phyloP scores from a whole-genome alignment of 2,113 vertebrate genomes.

The Asarcornis scutulata region DNA sequence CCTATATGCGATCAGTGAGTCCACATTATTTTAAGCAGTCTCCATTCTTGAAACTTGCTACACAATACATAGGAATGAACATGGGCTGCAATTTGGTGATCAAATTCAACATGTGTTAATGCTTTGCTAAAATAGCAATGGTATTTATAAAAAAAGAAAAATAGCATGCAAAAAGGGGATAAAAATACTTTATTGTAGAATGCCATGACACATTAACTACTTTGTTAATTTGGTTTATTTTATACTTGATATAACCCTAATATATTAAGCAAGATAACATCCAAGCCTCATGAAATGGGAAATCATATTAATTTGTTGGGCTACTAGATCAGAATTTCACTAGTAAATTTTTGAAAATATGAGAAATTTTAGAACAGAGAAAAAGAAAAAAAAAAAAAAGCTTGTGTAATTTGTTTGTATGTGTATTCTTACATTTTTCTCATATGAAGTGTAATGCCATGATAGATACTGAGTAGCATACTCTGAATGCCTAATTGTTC shows the following conservation, averaged over 20 bases:
- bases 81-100: background rate
- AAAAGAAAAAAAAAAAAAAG: background rate
- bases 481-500: background rate
- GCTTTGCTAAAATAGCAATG: background rate
- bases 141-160: background rate
- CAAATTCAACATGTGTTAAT: background rate
- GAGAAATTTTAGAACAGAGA: background rate
- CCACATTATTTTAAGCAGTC: background rate
- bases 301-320: background rate
- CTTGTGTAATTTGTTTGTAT: background rate
- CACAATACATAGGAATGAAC: background rate
- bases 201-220: background rate
- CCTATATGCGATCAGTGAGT: background rate
- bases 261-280: background rate
- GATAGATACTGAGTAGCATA: background rate
- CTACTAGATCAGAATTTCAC: background rate
- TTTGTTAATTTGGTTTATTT: background rate
- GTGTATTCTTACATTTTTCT: background rate
- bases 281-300: background rate
- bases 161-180: background rate
- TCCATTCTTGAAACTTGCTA: background rate
- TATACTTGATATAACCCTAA: background rate
- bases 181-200: background rate
- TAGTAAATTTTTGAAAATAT: background rate
- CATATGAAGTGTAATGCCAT: background rate